Evolutionary conservation across 2,113 vertebrate species (phyloP).

Genomic region (Cochlearius cochlearius): DNA sequence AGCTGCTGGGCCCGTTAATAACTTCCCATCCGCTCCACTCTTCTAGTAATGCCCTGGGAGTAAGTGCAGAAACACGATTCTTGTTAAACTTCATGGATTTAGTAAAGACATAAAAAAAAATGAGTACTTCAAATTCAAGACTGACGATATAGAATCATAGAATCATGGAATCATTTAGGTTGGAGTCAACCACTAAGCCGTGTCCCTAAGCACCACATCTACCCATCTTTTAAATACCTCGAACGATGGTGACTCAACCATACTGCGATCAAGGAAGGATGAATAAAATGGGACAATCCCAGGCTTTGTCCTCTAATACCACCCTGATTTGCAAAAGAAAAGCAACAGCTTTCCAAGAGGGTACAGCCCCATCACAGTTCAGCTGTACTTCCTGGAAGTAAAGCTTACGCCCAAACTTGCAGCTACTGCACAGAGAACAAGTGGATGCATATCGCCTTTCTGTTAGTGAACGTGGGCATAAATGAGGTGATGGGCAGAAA

Average conservation of each 20-base stretch:
- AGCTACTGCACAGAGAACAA: not conserved
- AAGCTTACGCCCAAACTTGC: not conserved
- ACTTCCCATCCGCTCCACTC: rapidly evolving
- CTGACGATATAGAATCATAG: not conserved
- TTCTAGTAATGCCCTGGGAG: not conserved
- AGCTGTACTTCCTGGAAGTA: not conserved
- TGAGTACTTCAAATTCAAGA: not conserved
- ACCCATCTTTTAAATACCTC: no score
- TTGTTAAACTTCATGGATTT: not conserved
- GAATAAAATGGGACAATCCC: not conserved
- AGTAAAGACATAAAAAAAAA: not conserved
- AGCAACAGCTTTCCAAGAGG: not conserved
- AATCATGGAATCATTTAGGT: not conserved
- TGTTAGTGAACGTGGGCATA: not conserved
- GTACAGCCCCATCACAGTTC: not conserved
- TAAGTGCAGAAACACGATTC: not conserved
- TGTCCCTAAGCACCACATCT: no score
- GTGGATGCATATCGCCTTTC: not conserved
- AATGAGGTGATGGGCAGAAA: not conserved
- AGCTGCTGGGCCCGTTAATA: not conserved
- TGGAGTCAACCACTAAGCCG: not conserved
- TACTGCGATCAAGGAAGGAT: not conserved
- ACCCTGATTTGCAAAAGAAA: not conserved
- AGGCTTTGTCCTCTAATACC: not conserved
- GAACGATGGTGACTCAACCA: no score